Conservation (phyloP, 2,797 vertebrate genomes). For the Crocidura indochinensis region DNA sequence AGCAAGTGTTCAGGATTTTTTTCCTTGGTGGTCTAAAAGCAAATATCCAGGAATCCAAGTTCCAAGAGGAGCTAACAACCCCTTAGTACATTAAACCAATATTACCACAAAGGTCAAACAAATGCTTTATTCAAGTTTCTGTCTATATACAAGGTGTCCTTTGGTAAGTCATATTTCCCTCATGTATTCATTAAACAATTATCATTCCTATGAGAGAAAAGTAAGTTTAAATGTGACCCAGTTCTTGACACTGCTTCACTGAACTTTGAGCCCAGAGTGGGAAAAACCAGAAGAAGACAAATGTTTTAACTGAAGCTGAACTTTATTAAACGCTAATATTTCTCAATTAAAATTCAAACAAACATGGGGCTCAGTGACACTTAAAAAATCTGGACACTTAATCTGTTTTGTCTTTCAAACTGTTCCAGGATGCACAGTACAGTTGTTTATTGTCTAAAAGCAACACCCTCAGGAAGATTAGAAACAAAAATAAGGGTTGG, state of each 20-base stretch:
- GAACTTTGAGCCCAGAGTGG: background rate
- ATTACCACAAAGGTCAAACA: background rate
- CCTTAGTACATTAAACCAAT: background rate
- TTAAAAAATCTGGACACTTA: conserved; percentile 3
- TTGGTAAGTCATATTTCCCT: background rate
- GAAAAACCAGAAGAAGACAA: background rate
- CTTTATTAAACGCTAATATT: background rate
- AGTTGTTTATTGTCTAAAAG: background rate
- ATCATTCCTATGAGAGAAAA: background rate
- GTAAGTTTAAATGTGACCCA: background rate
- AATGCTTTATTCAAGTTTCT: background rate
- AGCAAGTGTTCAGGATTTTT: background rate
- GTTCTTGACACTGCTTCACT: background rate
- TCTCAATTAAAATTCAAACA: conserved; percentile 20
- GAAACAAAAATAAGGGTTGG: background rate
- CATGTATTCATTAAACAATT: background rate
- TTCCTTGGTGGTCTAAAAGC: background rate
- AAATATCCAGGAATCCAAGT: background rate
- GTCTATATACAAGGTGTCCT: background rate
- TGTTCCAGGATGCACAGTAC: background rate
- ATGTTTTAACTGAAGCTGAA: background rate
- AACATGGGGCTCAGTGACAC: background rate
- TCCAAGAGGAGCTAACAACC: background rate
- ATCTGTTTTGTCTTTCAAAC: conserved; percentile 1
- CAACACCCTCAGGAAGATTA: background rate